Conservation (phyloP, 2,888 invertebrate genomes). For the Venustoraphidia nigricollis region DNA sequence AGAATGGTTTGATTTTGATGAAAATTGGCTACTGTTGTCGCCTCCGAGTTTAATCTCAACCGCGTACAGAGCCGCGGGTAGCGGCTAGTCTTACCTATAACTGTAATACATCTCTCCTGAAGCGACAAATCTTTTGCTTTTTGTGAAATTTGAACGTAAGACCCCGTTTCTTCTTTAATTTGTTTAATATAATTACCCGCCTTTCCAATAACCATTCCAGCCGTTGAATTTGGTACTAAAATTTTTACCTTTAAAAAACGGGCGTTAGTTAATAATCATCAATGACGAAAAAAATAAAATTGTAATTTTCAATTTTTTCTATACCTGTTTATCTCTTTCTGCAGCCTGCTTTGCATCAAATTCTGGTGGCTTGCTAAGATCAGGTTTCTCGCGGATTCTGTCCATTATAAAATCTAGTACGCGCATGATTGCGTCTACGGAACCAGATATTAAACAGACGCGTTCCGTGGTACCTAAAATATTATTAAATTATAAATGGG, state of each 20-base stretch:
- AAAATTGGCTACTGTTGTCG: too few species aligned
- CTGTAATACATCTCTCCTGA: slow-evolving; percentile 89
- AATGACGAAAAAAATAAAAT: neutral
- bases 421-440: slow-evolving; percentile 77
- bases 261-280: neutral
- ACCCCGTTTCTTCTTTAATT: slow-evolving; percentile 86
- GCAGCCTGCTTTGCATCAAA: slow-evolving; percentile 70
- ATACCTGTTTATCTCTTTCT: slow-evolving; percentile 75
- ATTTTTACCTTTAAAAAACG: slow-evolving; percentile 59
- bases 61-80: too few species aligned
- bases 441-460: slow-evolving; percentile 85
- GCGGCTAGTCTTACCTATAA: slow-evolving; percentile 60
- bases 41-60: too few species aligned
- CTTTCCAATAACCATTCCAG: slow-evolving; percentile 96
- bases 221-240: slow-evolving; percentile 89
- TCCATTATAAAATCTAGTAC: slow-evolving; percentile 91
- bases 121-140: slow-evolving; percentile 88
- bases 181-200: slow-evolving; percentile 92
- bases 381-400: slow-evolving; percentile 89
- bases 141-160: slow-evolving; percentile 92
- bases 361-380: slow-evolving; percentile 63
- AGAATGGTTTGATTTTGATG: too few species aligned
- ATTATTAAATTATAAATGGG: neutral
- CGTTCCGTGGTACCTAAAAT: slow-evolving; percentile 78
- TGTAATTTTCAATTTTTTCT: neutral